phyloP scores from a whole-genome alignment of 2,113 vertebrate species.

The Reinhardtius hippoglossoides region DNA sequence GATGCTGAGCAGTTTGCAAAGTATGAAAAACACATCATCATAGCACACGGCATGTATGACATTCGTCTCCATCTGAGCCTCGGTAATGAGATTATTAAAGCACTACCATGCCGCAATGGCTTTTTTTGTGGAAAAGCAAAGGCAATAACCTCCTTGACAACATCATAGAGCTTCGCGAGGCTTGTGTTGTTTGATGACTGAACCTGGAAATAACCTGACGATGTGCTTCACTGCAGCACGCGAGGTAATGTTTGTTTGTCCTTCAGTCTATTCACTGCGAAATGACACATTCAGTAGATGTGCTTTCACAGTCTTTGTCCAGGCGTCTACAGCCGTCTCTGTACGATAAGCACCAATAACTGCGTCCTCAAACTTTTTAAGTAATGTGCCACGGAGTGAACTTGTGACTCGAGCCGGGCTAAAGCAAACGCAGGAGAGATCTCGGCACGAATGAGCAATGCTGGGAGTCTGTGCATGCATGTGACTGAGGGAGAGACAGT shows the following conservation, averaged over 20 bases:
- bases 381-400: background rate
- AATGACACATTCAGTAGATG: background rate
- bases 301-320: background rate
- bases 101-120: background rate
- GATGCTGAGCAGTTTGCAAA: background rate
- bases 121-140: background rate
- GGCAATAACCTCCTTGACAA: background rate
- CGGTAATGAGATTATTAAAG: background rate
- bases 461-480: background rate
- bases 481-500: background rate
- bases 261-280: background rate
- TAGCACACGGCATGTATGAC: background rate
- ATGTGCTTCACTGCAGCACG: background rate
- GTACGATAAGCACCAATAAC: too few relatives aligned
- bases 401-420: background rate
- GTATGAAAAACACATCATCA: background rate
- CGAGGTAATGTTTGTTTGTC: background rate
- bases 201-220: slow-evolving; percentile 15
- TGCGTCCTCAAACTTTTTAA: background rate
- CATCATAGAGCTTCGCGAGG: background rate
- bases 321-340: background rate
- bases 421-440: background rate
- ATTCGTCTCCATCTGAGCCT: background rate
- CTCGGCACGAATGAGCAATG: background rate
- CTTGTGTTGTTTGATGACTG: slow-evolving; percentile 9